Evolutionary conservation across 2,113 vertebrate species (phyloP), one percentile per base, ranked within the genome.

Genomic region (Prietella phreatophila): DNA sequence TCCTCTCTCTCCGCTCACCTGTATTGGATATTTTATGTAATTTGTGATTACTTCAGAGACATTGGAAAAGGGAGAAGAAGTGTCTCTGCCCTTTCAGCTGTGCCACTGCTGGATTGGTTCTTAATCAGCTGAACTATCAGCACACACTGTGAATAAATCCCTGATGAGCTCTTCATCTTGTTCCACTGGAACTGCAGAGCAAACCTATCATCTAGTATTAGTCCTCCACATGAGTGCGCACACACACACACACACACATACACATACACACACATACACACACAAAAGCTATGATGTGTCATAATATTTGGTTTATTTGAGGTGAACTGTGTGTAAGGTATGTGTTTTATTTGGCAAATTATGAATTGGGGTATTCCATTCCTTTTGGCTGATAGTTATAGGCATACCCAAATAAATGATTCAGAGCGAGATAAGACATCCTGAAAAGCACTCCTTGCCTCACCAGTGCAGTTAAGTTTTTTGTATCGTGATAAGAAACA

Each of bases 111-210:
- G 87, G 88, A 86, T 76, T 89, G 90, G 85, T 84, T 87, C 79
- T 89, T 88, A 91, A 93, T 93, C 87, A 90, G 84, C 83, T 84
- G 58, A 84, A 88, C 83, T 87, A 86, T 92, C 86, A 84, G 87
- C 88, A 82, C 39, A 56, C 89, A 88, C 80, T 92, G 73, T 67
- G 78, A 90, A 89, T 92, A 55, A 91, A 50, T 25, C 55, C n/a
- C 84, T 89, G 80, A 90, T 83, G 53, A 30, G 76, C n/a, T 58
- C 78, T 89, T 88, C 81, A 83, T 86, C 73, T 89, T 53, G 85
- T 81, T 89, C 39, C 15, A 42, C 39, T 88, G 83, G 78, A 84
- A 86, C 83, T 87, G 80, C 63, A 88, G 65, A 84, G 82, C 83
- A 92, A 91, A 86, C 39, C 69, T 36, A 88, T 89, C 78, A 89